phyloP scores from a whole-genome alignment of 2,113 vertebrate species.

The Austrofundulus limnaeus region DNA sequence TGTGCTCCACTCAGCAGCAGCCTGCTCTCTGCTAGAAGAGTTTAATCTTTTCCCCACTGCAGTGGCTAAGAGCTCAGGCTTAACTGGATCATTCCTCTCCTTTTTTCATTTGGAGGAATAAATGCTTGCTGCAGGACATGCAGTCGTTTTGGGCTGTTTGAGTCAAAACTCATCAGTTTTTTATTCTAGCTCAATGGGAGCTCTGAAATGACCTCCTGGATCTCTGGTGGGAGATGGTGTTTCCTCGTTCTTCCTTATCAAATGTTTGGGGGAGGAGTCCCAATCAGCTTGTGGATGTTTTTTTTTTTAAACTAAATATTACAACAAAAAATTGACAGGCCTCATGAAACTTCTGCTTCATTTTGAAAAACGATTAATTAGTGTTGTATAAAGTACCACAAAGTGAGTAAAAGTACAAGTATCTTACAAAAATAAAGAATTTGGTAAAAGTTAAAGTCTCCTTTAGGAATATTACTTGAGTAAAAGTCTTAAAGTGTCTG shows the following conservation, averaged over 20 bases:
- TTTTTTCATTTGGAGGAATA: constrained; percentile 62
- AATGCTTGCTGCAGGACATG: constrained; percentile 51
- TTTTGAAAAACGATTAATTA: background rate
- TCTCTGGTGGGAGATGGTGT: background rate
- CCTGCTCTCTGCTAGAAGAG: constrained; percentile 59
- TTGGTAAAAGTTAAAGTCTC: too few relatives aligned
- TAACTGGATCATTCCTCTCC: constrained; percentile 64
- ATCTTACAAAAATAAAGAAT: too few relatives aligned
- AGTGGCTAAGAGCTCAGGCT: constrained; percentile 66
- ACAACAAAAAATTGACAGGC: too few relatives aligned
- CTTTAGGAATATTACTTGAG: too few relatives aligned
- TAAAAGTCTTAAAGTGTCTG: too few relatives aligned
- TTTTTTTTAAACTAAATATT: too few relatives aligned
- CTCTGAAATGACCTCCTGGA: constrained; percentile 33
- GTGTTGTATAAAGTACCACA: too few relatives aligned
- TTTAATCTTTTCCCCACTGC: constrained; percentile 64
- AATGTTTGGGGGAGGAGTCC: too few relatives aligned
- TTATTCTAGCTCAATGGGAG: constrained; percentile 14
- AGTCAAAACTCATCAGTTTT: constrained; percentile 43
- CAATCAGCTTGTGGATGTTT: too few relatives aligned
- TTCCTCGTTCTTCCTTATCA: background rate
- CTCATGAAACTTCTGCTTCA: background rate
- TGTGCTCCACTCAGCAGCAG: constrained; percentile 52
- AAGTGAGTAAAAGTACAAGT: too few relatives aligned
- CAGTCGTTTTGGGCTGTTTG: constrained; percentile 48